Evolutionary conservation across 2,888 invertebrate species (phyloP).

Genomic region (Leptinotarsa tumamoca): DNA sequence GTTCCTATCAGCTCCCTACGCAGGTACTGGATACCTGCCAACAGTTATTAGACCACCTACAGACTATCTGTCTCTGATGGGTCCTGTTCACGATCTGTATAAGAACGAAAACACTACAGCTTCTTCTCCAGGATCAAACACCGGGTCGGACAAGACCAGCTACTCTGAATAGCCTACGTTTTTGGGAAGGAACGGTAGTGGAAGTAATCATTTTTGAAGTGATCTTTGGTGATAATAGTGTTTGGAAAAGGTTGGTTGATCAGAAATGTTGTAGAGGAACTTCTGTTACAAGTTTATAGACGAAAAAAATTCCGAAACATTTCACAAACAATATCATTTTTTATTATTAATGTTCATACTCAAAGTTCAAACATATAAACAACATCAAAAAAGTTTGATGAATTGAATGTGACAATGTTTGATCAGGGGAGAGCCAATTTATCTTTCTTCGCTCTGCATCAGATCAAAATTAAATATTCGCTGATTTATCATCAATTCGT

Average conservation of each 20-base stretch:
- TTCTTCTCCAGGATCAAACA: conserved; percentile 68
- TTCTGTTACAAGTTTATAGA: too few species aligned
- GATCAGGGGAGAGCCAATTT: too few species aligned
- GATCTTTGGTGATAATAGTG: neutral
- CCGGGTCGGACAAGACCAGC: conserved; percentile 70
- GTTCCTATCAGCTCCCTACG: conserved; percentile 85
- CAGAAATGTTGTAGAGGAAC: neutral
- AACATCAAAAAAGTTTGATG: too few species aligned
- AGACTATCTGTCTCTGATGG: conserved; percentile 63
- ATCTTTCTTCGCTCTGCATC: too few species aligned
- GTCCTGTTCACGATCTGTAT: conserved; percentile 65
- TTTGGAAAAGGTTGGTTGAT: neutral
- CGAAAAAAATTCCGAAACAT: neutral
- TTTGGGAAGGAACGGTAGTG: conserved; percentile 13
- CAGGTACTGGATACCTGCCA: conserved; percentile 85
- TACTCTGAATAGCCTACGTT: conserved; percentile 67
- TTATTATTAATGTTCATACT: too few species aligned
- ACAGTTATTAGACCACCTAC: conserved; percentile 76
- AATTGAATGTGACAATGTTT: too few species aligned
- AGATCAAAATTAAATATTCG: too few species aligned
- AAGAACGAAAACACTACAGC: conserved; percentile 64
- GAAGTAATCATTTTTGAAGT: conserved; percentile 16
- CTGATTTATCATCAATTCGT: too few species aligned
- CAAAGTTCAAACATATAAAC: too few species aligned
- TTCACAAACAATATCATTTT: too few species aligned